phyloP scores from a whole-genome alignment of 2,113 vertebrate genomes.

The Diglossa brunneiventris region DNA sequence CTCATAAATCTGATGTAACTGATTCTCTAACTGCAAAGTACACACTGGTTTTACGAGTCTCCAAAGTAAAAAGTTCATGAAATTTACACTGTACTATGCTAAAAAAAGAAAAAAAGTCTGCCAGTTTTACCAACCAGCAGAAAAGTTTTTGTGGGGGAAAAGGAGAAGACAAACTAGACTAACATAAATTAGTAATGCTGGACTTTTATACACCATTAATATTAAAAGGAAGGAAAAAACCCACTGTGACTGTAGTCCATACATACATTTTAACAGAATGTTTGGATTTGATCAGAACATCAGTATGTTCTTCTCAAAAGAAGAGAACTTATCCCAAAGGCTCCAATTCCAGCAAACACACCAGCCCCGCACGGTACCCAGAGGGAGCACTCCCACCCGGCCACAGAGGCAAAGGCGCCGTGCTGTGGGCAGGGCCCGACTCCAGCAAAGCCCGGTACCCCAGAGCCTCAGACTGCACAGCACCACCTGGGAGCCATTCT shows the following conservation, averaged over 20 bases:
- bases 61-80: neutral
- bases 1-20: neutral
- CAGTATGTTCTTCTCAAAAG: neutral
- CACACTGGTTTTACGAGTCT: neutral
- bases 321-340: neutral
- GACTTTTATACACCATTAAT: neutral
- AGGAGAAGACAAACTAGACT: neutral
- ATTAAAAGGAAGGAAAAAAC: neutral
- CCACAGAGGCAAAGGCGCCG: accelerated
- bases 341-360: accelerated
- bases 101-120: neutral
- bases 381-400: accelerated
- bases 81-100: neutral
- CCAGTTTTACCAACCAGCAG: neutral
- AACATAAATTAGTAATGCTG: neutral
- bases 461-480: neutral
- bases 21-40: neutral
- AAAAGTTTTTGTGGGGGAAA: neutral
- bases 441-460: accelerated
- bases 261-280: neutral
- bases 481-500: accelerated
- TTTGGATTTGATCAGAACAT: neutral
- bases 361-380: accelerated
- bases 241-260: neutral
- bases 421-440: accelerated